These are phyloP conservation scores for Drosophila ananassae DNA, from an alignment of 1,140 invertebrate genomes.

Conservation along the genomic window DNA sequence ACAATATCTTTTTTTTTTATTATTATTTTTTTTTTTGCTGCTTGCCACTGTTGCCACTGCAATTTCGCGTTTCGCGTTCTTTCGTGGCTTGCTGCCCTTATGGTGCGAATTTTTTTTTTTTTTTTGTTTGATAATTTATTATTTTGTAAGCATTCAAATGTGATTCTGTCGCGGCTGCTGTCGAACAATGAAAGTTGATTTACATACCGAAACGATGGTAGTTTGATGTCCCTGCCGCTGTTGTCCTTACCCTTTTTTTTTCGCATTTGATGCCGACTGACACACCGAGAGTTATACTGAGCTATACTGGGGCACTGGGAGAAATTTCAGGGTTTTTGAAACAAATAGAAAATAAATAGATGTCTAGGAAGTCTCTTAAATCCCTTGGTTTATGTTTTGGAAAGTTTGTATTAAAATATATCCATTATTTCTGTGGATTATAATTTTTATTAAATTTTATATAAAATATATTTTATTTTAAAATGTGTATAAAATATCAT, in stretches of 20 bases:
- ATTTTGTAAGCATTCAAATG: constrained; percentile 84
- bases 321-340: not conserved
- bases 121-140: constrained; percentile 83
- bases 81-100: constrained; percentile 47
- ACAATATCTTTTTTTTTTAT: constrained; percentile 50
- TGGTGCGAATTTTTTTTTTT: constrained; percentile 62
- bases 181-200: constrained; percentile 84
- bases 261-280: not conserved
- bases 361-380: no score
- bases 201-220: constrained; percentile 83
- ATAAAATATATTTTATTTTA: no score
- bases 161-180: constrained; percentile 65
- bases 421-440: no score
- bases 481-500: no score
- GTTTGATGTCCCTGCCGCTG: constrained; percentile 45
- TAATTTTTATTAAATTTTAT: no score
- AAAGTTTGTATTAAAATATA: no score
- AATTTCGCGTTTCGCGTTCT: constrained; percentile 75
- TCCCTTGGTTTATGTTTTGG: no score
- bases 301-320: constrained; percentile 7
- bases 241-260: constrained; percentile 60
- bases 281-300: constrained; percentile 6
- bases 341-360: not conserved
- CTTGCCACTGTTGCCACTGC: constrained; percentile 23
- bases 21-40: constrained; percentile 34